Evolutionary conservation across 2,888 invertebrate genomes (phyloP).

Genomic region (Seladonia tumulorum): DNA sequence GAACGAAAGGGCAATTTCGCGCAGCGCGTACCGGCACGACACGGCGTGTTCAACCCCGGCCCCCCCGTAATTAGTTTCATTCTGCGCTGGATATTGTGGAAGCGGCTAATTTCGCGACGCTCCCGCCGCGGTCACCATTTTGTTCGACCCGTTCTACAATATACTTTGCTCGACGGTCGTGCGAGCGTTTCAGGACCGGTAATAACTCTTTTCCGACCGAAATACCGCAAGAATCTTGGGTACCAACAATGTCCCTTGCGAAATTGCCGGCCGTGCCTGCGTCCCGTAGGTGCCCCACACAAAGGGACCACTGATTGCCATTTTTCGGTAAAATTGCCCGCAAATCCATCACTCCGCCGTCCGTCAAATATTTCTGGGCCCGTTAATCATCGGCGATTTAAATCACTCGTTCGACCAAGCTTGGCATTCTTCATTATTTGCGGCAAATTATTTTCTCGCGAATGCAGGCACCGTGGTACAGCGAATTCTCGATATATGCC

Average conservation of each 20-base stretch:
- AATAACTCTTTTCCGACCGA: conserved; percentile 73
- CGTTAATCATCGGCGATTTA: background rate
- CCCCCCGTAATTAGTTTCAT: conserved; percentile 33
- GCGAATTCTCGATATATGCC: too few relatives aligned
- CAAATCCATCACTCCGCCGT: background rate
- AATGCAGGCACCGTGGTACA: background rate
- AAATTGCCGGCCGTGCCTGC: conserved; percentile 20
- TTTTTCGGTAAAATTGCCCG: background rate
- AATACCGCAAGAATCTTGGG: conserved; percentile 54
- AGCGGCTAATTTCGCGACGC: conserved; percentile 44
- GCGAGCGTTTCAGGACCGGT: conserved; percentile 39
- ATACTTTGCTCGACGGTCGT: conserved; percentile 17
- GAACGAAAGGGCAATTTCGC: conserved; percentile 16
- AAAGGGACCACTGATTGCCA: background rate
- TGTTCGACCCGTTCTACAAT: conserved; percentile 39
- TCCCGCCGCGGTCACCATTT: conserved; percentile 28
- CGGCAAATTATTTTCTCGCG: background rate
- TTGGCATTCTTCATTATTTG: background rate
- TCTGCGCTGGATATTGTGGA: conserved; percentile 37
- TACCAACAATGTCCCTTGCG: background rate
- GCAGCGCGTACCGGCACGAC: background rate
- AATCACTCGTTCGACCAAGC: background rate
- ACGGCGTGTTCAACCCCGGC: conserved; percentile 2
- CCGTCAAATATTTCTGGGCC: background rate
- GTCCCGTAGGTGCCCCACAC: background rate